A percentile compares a stretch with the other conserved stretches of the same genome.
Conservation (phyloP, 2,113 vertebrate species). For the Pyrgilauda ruficollis region DNA sequence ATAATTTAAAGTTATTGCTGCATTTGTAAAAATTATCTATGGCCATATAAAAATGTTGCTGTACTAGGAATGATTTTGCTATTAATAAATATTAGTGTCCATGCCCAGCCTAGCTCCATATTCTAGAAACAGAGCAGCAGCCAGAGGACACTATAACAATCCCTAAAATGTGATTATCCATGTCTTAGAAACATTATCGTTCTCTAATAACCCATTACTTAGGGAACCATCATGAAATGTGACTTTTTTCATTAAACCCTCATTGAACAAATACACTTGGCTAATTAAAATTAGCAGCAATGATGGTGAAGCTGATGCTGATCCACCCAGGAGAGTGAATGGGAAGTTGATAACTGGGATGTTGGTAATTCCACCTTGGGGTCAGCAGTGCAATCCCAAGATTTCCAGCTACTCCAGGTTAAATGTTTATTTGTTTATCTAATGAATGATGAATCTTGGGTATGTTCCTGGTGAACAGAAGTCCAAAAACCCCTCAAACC, state of each 20-base stretch:
- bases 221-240: not conserved
- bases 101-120: not conserved
- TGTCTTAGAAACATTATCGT: not conserved
- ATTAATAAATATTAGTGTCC: not conserved
- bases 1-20: not conserved
- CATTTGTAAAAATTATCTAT: not conserved
- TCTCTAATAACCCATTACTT: not conserved
- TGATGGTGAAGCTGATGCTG: not conserved
- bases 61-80: not conserved
- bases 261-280: not conserved
- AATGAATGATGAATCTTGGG: not conserved
- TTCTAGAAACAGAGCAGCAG: not conserved
- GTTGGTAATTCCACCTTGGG: not conserved
- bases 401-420: not conserved
- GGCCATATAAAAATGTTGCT: not conserved
- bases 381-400: not conserved
- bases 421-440: not conserved
- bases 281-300: conserved; percentile 4
- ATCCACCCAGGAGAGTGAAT: not conserved
- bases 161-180: not conserved
- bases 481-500: not conserved
- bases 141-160: not conserved
- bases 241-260: not conserved
- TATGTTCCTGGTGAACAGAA: not conserved
- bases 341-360: not conserved